Percentiles rank a stretch among this genome's conserved stretches.
Conservation (phyloP, 2,888 invertebrate species). For the Pterobdella sp. region DNA sequence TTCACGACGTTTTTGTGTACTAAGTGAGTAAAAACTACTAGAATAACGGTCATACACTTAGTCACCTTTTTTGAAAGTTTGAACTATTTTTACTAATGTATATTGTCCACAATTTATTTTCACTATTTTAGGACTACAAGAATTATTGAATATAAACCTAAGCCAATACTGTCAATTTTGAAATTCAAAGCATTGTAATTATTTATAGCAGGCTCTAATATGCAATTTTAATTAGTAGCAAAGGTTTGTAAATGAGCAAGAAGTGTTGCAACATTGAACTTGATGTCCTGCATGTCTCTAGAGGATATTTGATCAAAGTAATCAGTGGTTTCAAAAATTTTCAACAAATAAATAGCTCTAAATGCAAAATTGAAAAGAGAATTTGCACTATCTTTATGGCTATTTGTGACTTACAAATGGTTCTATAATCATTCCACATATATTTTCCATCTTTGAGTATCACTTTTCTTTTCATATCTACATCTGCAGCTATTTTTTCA, state of each 20-base stretch:
- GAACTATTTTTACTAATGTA: constrained; percentile 64
- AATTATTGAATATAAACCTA: constrained; percentile 64
- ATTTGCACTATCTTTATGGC: constrained; percentile 58
- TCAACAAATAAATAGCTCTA: constrained; percentile 47
- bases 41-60: constrained; percentile 76
- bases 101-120: too few relatives aligned
- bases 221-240: constrained; percentile 71
- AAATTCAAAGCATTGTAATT: constrained; percentile 82
- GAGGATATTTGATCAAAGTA: constrained; percentile 24
- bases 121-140: too few relatives aligned
- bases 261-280: constrained; percentile 57
- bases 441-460: constrained; percentile 35
- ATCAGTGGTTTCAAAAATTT: constrained; percentile 37
- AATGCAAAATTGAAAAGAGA: constrained; percentile 64
- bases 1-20: constrained; percentile 58
- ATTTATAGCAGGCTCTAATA: constrained; percentile 55
- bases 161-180: constrained; percentile 68
- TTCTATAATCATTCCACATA: constrained; percentile 51
- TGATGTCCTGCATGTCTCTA: constrained; percentile 16
- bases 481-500: neutral
- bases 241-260: constrained; percentile 71
- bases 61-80: constrained; percentile 59
- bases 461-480: neutral
- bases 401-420: constrained; percentile 68
- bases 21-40: constrained; percentile 45